phyloP scores from a whole-genome alignment of 2,888 invertebrate species.

The Syrista parreyssii region DNA sequence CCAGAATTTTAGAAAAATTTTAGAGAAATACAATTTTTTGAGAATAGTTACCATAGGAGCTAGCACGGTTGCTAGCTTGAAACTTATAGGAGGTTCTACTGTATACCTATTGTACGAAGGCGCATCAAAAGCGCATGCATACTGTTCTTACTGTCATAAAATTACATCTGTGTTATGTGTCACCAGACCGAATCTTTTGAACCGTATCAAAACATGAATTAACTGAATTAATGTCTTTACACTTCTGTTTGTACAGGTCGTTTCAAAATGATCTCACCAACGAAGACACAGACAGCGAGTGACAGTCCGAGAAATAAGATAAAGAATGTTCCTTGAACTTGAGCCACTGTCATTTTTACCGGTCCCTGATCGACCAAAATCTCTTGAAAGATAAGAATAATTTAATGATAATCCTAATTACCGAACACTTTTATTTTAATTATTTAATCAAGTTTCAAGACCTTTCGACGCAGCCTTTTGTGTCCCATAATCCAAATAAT shows the following conservation, averaged over 20 bases:
- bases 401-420: background rate
- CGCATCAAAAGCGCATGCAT: too few relatives aligned
- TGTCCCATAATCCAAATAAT: background rate
- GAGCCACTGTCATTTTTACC: conserved; percentile 1
- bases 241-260: background rate
- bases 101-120: too few relatives aligned
- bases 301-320: conserved; percentile 1
- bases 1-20: background rate
- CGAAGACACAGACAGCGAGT: conserved; percentile 3
- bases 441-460: background rate
- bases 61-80: too few relatives aligned
- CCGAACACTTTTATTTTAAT: too few relatives aligned
- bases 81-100: too few relatives aligned
- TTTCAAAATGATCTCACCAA: background rate
- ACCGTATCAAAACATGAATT: too few relatives aligned
- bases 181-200: too few relatives aligned
- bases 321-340: conserved; percentile 9
- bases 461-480: background rate
- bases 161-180: too few relatives aligned
- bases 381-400: background rate
- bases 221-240: too few relatives aligned
- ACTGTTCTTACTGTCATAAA: too few relatives aligned
- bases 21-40: background rate
- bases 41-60: background rate
- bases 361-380: background rate